Evolutionary conservation across 2,888 invertebrate genomes (phyloP).

Genomic region (Diarsia brunnea): DNA sequence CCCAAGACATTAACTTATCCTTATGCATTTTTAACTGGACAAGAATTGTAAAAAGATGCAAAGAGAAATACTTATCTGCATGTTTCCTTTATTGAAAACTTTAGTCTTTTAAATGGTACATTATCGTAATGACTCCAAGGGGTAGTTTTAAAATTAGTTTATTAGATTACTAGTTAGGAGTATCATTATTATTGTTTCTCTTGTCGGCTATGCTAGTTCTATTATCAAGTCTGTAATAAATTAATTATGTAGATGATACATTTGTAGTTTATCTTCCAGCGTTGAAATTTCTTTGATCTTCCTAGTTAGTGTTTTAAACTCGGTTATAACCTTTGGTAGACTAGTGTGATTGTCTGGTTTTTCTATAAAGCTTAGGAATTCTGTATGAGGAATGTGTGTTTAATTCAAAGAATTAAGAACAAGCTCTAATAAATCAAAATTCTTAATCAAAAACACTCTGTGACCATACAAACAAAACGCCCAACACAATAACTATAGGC

Average conservation of each 20-base stretch:
- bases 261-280: neutral
- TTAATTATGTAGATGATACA: neutral
- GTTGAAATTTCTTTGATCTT: neutral
- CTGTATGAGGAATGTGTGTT: constrained; percentile 1
- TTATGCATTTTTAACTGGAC: constrained; percentile 72
- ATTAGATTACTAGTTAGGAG: neutral
- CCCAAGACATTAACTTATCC: constrained; percentile 62
- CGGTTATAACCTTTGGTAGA: neutral
- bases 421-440: constrained; percentile 49
- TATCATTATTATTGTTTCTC: neutral
- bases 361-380: neutral
- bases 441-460: constrained; percentile 45
- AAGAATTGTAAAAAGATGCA: constrained; percentile 8
- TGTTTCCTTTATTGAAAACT: constrained; percentile 37
- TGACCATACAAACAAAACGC: constrained; percentile 59
- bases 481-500: constrained; percentile 44
- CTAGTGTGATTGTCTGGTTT: neutral
- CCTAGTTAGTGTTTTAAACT: neutral
- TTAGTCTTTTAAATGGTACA: constrained; percentile 21
- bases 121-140: constrained; percentile 34
- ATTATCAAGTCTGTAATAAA: neutral
- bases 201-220: neutral
- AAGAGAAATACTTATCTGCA: neutral
- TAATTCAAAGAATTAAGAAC: constrained; percentile 15
- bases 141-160: constrained; percentile 23